A percentile compares a stretch with the other conserved stretches of the same genome.
Evolutionary conservation across 2,888 invertebrate species (phyloP).

Genomic region (Euspilapteryx auroguttella): DNA sequence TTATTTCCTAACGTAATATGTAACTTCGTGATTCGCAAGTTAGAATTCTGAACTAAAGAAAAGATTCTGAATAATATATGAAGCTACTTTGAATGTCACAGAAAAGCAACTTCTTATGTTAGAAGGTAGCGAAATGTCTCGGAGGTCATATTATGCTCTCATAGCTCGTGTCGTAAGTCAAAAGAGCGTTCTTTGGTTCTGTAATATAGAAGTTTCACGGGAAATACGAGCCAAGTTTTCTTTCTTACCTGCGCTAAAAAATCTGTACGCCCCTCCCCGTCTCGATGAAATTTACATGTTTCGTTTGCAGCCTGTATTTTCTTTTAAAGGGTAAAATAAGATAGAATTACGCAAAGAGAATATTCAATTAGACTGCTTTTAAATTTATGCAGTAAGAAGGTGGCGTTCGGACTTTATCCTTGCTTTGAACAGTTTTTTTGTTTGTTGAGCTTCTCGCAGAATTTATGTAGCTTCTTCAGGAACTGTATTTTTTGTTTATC

Average conservation of each 20-base stretch:
- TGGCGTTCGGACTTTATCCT: slow-evolving; percentile 16
- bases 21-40: too few relatives aligned
- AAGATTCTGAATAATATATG: too few relatives aligned
- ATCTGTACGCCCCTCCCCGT: slow-evolving; percentile 32
- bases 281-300: slow-evolving; percentile 58
- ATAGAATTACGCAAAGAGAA: slow-evolving; percentile 50
- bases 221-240: slow-evolving; percentile 53
- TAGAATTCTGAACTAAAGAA: too few relatives aligned
- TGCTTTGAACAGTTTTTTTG: too few relatives aligned
- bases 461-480: too few relatives aligned
- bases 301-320: slow-evolving; percentile 50
- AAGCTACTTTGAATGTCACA: too few relatives aligned
- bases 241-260: slow-evolving; percentile 42
- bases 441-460: too few relatives aligned
- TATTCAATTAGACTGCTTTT: slow-evolving; percentile 50
- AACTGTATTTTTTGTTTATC: too few relatives aligned
- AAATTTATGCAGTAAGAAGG: slow-evolving; percentile 34
- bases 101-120: too few relatives aligned
- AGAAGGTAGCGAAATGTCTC: too few relatives aligned
- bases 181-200: slow-evolving; percentile 43
- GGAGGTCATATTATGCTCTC: slow-evolving; percentile 37
- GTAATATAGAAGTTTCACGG: slow-evolving; percentile 35
- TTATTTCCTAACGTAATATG: too few relatives aligned
- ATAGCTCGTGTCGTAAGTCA: slow-evolving; percentile 44
- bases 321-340: slow-evolving; percentile 57